Evolutionary conservation across 2,888 invertebrate species (phyloP), one percentile per base, ranked within the genome.

Genomic region (Dione vanillae): DNA sequence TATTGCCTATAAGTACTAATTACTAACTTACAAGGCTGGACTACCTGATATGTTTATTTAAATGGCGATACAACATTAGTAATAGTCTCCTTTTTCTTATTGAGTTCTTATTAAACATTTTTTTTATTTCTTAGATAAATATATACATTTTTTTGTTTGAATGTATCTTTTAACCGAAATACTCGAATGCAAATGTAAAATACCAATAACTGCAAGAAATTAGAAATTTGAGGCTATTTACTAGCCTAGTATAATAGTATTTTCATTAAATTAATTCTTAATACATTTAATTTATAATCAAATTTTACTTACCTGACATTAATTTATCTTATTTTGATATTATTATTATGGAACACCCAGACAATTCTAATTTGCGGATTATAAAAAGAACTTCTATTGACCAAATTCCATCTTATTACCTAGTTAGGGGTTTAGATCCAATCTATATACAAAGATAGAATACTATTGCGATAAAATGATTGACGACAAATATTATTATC

Each of bases 401-500:
- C 9, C n/a, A n/a, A 47, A 47, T 47, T 9, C n/a, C 47, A n/a
- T 2, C 47, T 47, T 47, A 49, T 16, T 9, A 3, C n/a, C 49
- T 49, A n/a, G n/a, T 47, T 47, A 16, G n/a, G 8, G 1, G n/a
- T 51, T 27, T 20, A 12, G 11, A 51, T 7, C 6, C 9, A 52
- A 52, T 12, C 27, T 9, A 7, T 52, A 54, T 35, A n/a, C 35
- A 0, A 9, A 14, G 8, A 19, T 49, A 35, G 1, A 35, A 54
- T 35, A 3, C n/a, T n/a, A 37, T 19, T 49, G 19, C 9, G 10
- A 1, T 2, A 11, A 16, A 10, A 37, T 37, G 0, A 3, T 3
- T 11, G n/a, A 54, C n/a, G 11, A 37, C n/a, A n/a, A n/a, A n/a
- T n/a, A 56, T 37, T n/a, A 56, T 70, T 65, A 52, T 84, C 76